These are phyloP conservation scores for Aleiodes leptofemur DNA, from an alignment of 2,888 invertebrate species.

Conservation along the genomic window DNA sequence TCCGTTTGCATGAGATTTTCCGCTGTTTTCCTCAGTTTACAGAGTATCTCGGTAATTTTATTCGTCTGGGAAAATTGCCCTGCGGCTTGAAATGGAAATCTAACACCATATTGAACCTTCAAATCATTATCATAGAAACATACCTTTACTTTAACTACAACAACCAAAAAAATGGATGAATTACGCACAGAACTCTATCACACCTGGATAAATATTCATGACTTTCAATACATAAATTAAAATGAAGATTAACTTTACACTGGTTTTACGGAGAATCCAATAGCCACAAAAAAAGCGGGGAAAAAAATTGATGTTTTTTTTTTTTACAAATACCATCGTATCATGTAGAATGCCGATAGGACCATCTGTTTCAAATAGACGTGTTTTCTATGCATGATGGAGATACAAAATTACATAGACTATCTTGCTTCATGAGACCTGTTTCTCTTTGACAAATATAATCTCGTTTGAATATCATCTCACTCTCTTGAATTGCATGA, in stretches of 20 bases:
- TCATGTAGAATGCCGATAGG: neutral
- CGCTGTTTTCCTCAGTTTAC: too few species aligned
- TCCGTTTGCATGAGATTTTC: too few species aligned
- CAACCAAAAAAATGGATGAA: neutral
- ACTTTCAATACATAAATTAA: constrained; percentile 34
- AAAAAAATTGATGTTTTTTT: constrained; percentile 10
- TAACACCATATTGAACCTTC: too few species aligned
- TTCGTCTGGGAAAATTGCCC: too few species aligned
- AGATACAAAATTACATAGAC: neutral
- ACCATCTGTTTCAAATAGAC: constrained; percentile 15
- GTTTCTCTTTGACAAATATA: neutral
- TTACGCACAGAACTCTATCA: constrained; percentile 3
- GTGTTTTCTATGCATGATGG: constrained; percentile 7
- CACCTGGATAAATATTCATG: constrained; percentile 31
- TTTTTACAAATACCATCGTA: neutral
- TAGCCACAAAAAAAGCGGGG: constrained; percentile 2
- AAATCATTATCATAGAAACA: constrained; percentile 2
- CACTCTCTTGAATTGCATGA: neutral
- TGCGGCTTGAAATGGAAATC: too few species aligned
- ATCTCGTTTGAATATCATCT: constrained; percentile 11
- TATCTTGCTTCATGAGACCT: too few species aligned
- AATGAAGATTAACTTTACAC: constrained; percentile 36
- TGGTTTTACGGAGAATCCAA: constrained; percentile 25
- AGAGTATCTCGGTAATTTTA: too few species aligned
- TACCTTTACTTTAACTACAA: constrained; percentile 1